Conservation (phyloP, 92 coral and sea anemone species). For the Porites cylindrica region DNA sequence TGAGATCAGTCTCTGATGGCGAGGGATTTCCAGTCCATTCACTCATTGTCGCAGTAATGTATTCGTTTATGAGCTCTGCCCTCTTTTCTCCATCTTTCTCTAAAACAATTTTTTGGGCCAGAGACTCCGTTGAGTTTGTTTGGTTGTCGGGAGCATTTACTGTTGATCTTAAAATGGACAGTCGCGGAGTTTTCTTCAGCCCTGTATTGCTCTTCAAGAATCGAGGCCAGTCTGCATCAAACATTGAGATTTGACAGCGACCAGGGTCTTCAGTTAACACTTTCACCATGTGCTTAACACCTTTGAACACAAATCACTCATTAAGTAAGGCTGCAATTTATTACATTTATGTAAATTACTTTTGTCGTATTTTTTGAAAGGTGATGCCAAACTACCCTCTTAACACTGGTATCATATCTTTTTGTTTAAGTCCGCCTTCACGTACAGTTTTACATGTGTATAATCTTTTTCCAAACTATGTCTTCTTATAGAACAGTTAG, state of each 20-base stretch:
- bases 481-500: no score
- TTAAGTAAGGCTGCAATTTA: no score
- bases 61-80: conserved; percentile 54
- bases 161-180: conserved; percentile 43
- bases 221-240: conserved; percentile 77
- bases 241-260: conserved; percentile 56
- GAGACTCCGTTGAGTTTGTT: conserved; percentile 28
- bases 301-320: conserved; percentile 3
- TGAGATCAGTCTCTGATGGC: conserved; percentile 70
- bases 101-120: conserved; percentile 43
- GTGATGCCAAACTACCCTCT: no score
- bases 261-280: conserved; percentile 65
- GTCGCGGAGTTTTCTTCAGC: conserved; percentile 42
- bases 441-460: no score
- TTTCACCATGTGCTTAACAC: conserved; percentile 60
- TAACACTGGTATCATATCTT: neutral
- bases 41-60: conserved; percentile 38
- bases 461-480: no score
- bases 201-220: conserved; percentile 30
- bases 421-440: no score
- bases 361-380: no score
- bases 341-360: no score
- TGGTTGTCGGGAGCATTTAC: neutral
- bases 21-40: conserved; percentile 72
- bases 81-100: conserved; percentile 60